Conservation (phyloP, 2,113 vertebrate species). For the Origma solitaria region DNA sequence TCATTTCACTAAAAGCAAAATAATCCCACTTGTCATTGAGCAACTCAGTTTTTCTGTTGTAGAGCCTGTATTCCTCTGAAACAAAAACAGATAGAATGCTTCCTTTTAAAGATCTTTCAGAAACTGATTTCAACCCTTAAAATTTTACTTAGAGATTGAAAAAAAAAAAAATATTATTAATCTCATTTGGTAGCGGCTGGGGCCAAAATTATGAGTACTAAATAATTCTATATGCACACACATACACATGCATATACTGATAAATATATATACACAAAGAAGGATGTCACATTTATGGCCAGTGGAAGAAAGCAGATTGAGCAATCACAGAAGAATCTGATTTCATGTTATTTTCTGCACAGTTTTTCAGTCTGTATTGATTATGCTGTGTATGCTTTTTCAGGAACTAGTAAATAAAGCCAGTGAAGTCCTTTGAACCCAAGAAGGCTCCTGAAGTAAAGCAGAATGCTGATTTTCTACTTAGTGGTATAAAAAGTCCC, state of each 20-base stretch:
- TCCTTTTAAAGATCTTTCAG: not conserved
- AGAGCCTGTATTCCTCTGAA: not conserved
- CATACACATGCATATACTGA: accelerated
- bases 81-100: not conserved
- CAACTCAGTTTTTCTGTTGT: not conserved
- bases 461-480: not conserved
- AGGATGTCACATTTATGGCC: not conserved
- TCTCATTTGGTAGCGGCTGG: not conserved
- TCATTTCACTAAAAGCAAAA: not conserved
- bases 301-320: not conserved
- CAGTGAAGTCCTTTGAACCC: not conserved
- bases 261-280: not conserved
- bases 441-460: not conserved
- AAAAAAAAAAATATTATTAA: not conserved
- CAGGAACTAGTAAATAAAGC: not conserved
- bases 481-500: not conserved
- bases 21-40: not conserved
- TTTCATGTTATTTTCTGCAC: not conserved
- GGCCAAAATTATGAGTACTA: not conserved
- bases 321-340: not conserved
- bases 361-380: not conserved
- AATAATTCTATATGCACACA: not conserved
- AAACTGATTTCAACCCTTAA: not conserved
- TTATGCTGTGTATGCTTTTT: not conserved
- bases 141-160: not conserved